Conservation (phyloP, 2,888 invertebrate species). For the Nemoura dubitans region DNA sequence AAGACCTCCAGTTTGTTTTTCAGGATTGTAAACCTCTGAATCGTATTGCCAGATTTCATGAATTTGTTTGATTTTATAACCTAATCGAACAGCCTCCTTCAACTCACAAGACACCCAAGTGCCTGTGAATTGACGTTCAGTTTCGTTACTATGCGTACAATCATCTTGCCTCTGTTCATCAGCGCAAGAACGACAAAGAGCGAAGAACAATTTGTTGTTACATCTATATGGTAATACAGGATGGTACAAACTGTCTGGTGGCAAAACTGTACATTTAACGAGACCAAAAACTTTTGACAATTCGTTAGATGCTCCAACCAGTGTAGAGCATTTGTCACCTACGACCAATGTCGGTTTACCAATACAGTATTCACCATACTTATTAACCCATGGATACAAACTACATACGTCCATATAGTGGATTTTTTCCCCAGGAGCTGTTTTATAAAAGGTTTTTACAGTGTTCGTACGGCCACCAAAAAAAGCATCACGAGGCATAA, state of each 20-base stretch:
- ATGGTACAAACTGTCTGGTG: slow-evolving; percentile 49
- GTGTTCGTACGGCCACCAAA: slow-evolving; percentile 54
- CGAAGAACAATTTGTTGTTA: not conserved
- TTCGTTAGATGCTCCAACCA: not conserved
- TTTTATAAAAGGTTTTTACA: slow-evolving; percentile 51
- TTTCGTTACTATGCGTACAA: too few relatives aligned
- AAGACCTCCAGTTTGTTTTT: slow-evolving; percentile 52
- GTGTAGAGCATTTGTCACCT: not conserved
- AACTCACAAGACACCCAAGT: slow-evolving; percentile 58
- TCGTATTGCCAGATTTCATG: slow-evolving; percentile 23
- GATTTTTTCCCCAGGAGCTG: slow-evolving; percentile 52
- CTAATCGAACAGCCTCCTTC: slow-evolving; percentile 52
- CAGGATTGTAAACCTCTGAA: not conserved
- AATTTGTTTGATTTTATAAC: not conserved
- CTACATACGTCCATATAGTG: slow-evolving; percentile 54
- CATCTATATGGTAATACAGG: not conserved
- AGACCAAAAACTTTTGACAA: slow-evolving; percentile 52
- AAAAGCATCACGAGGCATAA: slow-evolving; percentile 54
- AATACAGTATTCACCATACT: slow-evolving; percentile 54
- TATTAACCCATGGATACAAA: slow-evolving; percentile 55
- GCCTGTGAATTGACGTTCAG: slow-evolving; percentile 52
- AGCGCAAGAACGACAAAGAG: not conserved
- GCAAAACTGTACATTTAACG: slow-evolving; percentile 53
- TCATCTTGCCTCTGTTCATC: not conserved
- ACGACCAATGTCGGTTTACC: slow-evolving; percentile 54